Base-by-base conservation (phyloP, 92 coral and sea anemone genomes). In the Actinernus sp. region DNA sequence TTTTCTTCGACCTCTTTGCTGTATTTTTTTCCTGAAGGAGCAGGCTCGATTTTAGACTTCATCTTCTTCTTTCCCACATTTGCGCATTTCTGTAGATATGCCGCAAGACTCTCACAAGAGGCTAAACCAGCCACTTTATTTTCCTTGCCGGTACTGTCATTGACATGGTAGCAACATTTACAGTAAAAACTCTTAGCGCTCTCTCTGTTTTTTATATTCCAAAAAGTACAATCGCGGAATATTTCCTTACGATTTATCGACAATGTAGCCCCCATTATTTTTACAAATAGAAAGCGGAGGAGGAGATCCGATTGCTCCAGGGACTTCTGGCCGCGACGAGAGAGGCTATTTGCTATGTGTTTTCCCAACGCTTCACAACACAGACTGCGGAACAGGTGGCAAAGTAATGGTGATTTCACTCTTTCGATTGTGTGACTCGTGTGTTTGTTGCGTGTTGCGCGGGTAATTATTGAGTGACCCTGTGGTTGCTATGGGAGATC, bases 1-100 rank as follows among this genome's bases (percentile, higher is more conserved):
- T 26, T 73, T 67, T 74, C 91, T 37, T 49, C 60, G n/a, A n/a
- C n/a, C n/a, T n/a, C n/a, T n/a, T n/a, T n/a, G n/a, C n/a, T n/a
- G 66, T 71, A 52, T 68, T 58, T 67, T 60, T 81, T 71, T 43
- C 75, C 81, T 25, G 79, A 17, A 12, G 87, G 84, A 0, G 76
- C 91, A 31, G 98, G 98, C 25, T 87, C 97, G 77, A 94, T 87
- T 66, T 83, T 91, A 31, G 97, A 87, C 41, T 65, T 91, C 69
- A 91, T 94, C 55, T 79, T 94, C 38, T 89, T 73, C 76, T 87
- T 94, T 37, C 98, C 97, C 8, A 68, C 98, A 51, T 88, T 84
- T 20, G 98, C 98, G 51, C 97, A 94, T 68, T 94, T 94, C 55
- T 94, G 95, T 23, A 91, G 76, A 76, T 94, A 94, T 3, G 98